A percentile compares a stretch with the other conserved stretches of the same genome.
These are phyloP conservation scores for Platyscapa corneri DNA, from an alignment of 1,140 invertebrate species.

Conservation along the genomic window DNA sequence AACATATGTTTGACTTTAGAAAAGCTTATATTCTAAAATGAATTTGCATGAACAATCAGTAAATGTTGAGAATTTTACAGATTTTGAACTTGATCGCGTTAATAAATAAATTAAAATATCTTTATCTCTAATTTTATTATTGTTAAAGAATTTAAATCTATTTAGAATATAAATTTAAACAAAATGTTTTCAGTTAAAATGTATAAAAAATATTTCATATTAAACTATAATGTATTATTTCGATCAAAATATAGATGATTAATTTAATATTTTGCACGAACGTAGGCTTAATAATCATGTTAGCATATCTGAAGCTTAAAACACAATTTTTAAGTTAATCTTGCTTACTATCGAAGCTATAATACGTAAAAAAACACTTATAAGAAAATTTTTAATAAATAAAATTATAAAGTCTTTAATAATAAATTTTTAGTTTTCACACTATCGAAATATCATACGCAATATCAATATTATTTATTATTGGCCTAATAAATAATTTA, in stretches of 20 bases:
- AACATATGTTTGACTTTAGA: too few relatives aligned
- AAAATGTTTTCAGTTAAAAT: background rate
- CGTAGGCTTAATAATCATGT: background rate
- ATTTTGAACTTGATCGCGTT: too few relatives aligned
- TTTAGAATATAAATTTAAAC: background rate
- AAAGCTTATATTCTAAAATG: too few relatives aligned
- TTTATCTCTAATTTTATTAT: background rate
- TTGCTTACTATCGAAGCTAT: background rate
- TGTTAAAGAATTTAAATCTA: background rate
- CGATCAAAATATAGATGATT: background rate
- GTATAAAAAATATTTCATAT: background rate
- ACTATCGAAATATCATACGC: too few relatives aligned
- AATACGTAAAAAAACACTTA: background rate
- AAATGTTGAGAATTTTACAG: too few relatives aligned
- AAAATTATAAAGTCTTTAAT: background rate
- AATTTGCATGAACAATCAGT: too few relatives aligned
- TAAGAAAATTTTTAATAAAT: background rate
- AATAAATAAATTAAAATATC: background rate
- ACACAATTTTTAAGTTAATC: background rate
- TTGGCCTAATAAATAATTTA: too few relatives aligned
- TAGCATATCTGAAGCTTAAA: background rate
- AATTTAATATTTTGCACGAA: slow-evolving; percentile 1
- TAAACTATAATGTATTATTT: background rate
- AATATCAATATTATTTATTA: too few relatives aligned
- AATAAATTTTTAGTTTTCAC: too few relatives aligned